Percentiles rank a stretch among this genome's conserved stretches.
Conservation (phyloP, 2,888 invertebrate genomes). For the Protodeltote pygarga region DNA sequence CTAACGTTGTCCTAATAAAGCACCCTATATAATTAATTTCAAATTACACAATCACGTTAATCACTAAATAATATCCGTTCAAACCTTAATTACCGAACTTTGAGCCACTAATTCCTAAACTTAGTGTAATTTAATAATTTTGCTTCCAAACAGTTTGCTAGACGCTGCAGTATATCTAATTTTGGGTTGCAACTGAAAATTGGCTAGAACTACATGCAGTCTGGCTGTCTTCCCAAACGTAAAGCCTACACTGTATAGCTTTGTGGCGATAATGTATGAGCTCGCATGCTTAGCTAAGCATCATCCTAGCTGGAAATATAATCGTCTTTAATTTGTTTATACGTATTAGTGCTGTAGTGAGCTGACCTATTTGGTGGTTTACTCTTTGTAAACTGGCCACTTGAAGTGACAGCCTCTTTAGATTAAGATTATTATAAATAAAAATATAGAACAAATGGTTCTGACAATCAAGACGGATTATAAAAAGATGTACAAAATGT, state of each 20-base stretch:
- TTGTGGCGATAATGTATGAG: conserved; percentile 21
- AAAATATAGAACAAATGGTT: no score
- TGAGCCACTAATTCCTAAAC: conserved; percentile 17
- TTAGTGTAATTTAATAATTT: conserved; percentile 42
- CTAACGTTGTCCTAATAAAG: no score
- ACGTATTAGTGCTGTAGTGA: no score
- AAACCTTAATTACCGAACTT: conserved; percentile 27
- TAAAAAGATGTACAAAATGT: no score
- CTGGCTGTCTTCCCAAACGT: conserved; percentile 35
- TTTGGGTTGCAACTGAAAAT: conserved; percentile 42
- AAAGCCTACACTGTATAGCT: conserved; percentile 22
- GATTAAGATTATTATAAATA: no score
- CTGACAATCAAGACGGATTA: no score
- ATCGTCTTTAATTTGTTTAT: conserved; percentile 1
- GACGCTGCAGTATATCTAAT: conserved; percentile 44
- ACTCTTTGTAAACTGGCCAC: no score
- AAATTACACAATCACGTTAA: background rate
- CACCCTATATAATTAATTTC: no score
- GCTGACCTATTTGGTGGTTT: no score
- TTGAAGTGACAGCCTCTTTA: no score
- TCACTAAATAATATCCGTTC: background rate
- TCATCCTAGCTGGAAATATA: background rate
- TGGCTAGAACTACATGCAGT: conserved; percentile 31
- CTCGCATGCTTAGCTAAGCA: background rate
- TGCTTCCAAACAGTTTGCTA: conserved; percentile 26